These are phyloP conservation scores for Habroteleia sp. DNA, from an alignment of 2,888 invertebrate species.

Conservation along the genomic window DNA sequence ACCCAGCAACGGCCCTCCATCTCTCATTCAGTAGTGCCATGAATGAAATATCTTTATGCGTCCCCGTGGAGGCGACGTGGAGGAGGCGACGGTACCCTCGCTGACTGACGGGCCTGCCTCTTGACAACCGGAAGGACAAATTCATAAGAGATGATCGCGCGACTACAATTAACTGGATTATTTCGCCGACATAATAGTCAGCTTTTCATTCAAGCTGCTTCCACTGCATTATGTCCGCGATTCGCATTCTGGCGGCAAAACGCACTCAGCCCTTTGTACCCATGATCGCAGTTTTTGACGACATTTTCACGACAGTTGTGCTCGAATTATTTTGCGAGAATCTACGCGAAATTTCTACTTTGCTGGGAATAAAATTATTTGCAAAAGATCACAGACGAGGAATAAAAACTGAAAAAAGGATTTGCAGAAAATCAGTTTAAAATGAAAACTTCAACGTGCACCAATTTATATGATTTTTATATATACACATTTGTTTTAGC, in stretches of 20 bases:
- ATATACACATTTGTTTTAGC: no score
- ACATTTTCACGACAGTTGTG: constrained; percentile 1
- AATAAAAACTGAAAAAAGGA: no score
- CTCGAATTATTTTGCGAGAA: no score
- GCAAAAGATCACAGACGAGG: no score
- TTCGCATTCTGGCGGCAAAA: constrained; percentile 14
- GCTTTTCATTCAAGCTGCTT: constrained; percentile 25
- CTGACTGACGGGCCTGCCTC: constrained; percentile 27
- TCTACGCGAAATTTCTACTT: no score
- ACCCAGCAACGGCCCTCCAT: constrained; percentile 46
- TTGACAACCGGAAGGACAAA: constrained; percentile 54
- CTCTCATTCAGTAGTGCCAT: constrained; percentile 53
- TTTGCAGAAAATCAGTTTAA: no score
- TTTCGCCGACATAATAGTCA: constrained; percentile 32
- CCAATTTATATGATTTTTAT: no score
- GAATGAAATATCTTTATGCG: constrained; percentile 62
- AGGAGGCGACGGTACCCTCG: constrained; percentile 9
- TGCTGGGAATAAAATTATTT: no score
- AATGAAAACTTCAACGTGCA: no score
- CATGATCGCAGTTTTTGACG: constrained; percentile 1
- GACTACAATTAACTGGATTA: constrained; percentile 53
- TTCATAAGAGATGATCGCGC: constrained; percentile 42
- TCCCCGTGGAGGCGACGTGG: constrained; percentile 30
- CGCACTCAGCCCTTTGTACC: constrained; percentile 7
- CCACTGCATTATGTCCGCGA: constrained; percentile 17